Evolutionary conservation across 2,888 invertebrate species (phyloP).

Genomic region (Orchestes rusci): DNA sequence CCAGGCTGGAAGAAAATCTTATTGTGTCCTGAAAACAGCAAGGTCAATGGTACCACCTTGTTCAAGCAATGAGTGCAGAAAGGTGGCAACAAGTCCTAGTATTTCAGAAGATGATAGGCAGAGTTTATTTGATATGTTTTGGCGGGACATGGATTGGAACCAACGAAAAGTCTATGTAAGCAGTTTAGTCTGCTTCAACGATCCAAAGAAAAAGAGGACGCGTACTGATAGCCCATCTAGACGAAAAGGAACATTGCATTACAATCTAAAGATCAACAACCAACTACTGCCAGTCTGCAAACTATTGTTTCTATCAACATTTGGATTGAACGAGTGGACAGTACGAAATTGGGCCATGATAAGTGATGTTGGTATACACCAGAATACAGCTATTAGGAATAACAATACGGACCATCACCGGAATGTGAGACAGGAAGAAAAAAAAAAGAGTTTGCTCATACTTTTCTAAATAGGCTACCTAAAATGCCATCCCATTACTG

Average conservation of each 20-base stretch:
- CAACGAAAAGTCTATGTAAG: constrained; percentile 14
- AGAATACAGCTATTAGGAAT: too few species aligned
- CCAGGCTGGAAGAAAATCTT: constrained; percentile 10
- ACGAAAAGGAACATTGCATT: constrained; percentile 11
- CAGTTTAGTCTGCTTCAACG: constrained; percentile 8
- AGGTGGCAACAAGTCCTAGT: constrained; percentile 5
- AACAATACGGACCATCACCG: too few species aligned
- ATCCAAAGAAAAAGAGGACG: constrained; percentile 3
- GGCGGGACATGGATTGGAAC: constrained; percentile 16
- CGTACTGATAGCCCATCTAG: constrained; percentile 7
- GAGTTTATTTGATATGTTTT: constrained; percentile 10
- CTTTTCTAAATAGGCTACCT: too few species aligned
- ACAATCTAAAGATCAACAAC: constrained; percentile 13
- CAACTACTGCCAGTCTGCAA: constrained; percentile 16
- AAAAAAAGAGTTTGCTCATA: too few species aligned
- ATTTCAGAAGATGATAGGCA: constrained; percentile 11
- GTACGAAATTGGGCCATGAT: constrained; percentile 17
- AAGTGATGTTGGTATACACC: constrained; percentile 12
- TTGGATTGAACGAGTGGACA: constrained; percentile 16
- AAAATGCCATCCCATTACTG: neutral
- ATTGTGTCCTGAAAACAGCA: constrained; percentile 6
- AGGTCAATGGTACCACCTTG: constrained; percentile 10
- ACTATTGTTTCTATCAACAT: constrained; percentile 15
- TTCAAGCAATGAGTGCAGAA: constrained; percentile 13
- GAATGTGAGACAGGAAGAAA: too few species aligned